Evolutionary conservation across 2,797 vertebrate species (phyloP), one percentile per base, ranked within the genome.

Genomic region (Vipera latastei): DNA sequence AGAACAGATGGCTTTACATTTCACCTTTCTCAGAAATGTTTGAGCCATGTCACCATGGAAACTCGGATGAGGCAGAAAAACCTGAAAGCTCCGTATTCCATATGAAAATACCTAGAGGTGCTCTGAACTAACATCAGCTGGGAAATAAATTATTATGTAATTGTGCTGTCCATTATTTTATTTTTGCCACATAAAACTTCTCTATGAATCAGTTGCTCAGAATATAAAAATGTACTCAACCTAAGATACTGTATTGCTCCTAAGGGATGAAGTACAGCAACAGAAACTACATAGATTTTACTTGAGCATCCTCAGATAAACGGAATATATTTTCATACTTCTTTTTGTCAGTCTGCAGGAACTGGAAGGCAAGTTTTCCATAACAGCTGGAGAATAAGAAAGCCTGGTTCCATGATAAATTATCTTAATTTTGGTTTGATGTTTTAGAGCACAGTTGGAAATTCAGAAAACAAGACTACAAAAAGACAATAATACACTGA

Each of bases 41-140:
- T 97, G 97, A 97, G 96, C 96, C 94, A 93, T 25, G 96, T 98
- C 97, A 88, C 97, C 97, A 97, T 98, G 97, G 98, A 96, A 98
- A 98, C 97, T 93, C 95, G 91, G 92, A 96, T 96, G 95, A 95
- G 96, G 96, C 95, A 96, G 97, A 95, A 96, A 94, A 96, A 95
- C 96, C 96, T 93, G 96, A 96, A 97, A 97, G 96, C 92, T 96
- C 97, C 94, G 95, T 94, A 12, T 96, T 96, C 95, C 94, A 95
- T 95, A 95, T 97, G 97, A 97, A 97, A 90, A 97, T 95, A 48
- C 91, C 94, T 92, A 93, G 94, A 94, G 90, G 95, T 93, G 91
- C 94, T 95, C 95, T 94, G 85, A 93, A 94, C 94, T 93, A 96
- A 94, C 93, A 95, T 26, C 60, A 95, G 95, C 96, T 96, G 96